Evolutionary conservation across 2,888 invertebrate genomes (phyloP).

Genomic region (Stratiomys singularior): DNA sequence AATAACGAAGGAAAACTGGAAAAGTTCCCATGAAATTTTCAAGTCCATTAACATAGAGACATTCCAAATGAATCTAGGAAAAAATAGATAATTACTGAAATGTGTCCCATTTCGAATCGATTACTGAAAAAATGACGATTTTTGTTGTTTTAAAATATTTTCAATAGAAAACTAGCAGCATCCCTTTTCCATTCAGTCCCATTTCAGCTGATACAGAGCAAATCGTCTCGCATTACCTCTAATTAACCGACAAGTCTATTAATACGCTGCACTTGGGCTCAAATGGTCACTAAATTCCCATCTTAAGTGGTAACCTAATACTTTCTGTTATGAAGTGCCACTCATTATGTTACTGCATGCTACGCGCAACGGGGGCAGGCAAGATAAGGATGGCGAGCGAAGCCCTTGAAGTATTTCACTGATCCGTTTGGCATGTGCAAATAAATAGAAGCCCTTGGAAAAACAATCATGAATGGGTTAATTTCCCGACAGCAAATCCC

Average conservation of each 20-base stretch:
- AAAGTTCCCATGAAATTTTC: no score
- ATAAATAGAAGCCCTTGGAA: constrained; percentile 30
- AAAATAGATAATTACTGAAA: no score
- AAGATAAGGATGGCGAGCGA: neutral
- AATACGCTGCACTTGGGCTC: neutral
- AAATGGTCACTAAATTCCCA: constrained; percentile 2
- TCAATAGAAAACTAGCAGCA: no score
- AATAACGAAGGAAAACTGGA: no score
- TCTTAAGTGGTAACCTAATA: constrained; percentile 35
- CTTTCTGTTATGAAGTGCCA: constrained; percentile 34
- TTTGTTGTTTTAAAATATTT: no score
- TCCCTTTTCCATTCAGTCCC: no score
- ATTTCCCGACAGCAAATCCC: constrained; percentile 15
- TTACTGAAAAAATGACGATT: no score
- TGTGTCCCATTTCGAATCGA: no score
- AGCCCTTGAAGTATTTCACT: constrained; percentile 21
- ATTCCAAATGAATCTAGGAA: no score
- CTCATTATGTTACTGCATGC: neutral
- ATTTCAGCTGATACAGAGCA: no score
- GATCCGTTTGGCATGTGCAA: constrained; percentile 39
- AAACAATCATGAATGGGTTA: constrained; percentile 21
- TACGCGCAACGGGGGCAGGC: no score
- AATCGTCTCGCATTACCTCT: constrained; percentile 24
- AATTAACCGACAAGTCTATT: constrained; percentile 18
- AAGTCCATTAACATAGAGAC: no score